These are phyloP conservation scores for Campoplex capitator DNA, from an alignment of 2,888 invertebrate genomes.

Conservation along the genomic window DNA sequence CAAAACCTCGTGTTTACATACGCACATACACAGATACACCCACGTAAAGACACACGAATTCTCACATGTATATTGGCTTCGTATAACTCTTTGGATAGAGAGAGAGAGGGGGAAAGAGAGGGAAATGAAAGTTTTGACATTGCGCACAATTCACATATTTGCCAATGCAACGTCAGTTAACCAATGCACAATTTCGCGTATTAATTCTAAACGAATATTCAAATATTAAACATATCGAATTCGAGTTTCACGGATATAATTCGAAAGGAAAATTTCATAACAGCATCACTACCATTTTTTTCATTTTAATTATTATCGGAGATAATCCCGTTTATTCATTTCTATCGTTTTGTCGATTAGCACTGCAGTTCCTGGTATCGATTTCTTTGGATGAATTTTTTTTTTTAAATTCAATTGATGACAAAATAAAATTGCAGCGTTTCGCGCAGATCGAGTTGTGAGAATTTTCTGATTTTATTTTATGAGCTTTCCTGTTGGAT, in stretches of 20 bases:
- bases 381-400: neutral
- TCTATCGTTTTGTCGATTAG: neutral
- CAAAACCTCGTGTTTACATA: conserved; percentile 33
- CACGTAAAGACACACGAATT: neutral
- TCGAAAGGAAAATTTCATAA: neutral
- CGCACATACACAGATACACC: neutral
- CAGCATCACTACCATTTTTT: neutral
- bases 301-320: neutral
- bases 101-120: neutral
- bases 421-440: neutral
- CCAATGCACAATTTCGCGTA: neutral
- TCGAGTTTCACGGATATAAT: neutral
- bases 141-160: conserved; percentile 28
- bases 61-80: neutral
- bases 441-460: too few relatives aligned
- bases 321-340: neutral
- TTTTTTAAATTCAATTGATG: neutral
- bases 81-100: conserved; percentile 34
- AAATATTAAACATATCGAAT: neutral
- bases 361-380: neutral
- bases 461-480: too few relatives aligned
- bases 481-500: too few relatives aligned
- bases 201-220: neutral
- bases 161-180: conserved; percentile 19
- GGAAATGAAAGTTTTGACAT: conserved; percentile 16